Base-by-base conservation (phyloP, 1,140 invertebrate genomes). In the Nasonia vitripennis region DNA sequence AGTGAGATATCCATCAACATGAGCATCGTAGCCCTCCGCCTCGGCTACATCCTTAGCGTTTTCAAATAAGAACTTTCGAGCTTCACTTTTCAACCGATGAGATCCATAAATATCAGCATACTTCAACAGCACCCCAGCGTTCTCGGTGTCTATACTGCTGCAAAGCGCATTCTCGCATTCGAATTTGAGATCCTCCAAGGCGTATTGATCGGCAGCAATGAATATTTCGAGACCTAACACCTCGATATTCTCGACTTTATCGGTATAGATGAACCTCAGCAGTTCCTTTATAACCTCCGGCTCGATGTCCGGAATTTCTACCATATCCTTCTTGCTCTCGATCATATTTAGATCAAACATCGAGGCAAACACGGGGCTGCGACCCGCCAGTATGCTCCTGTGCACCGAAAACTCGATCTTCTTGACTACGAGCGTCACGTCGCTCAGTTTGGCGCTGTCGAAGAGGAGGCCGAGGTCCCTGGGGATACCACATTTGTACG, bases 271-370 rank as follows among this genome's bases (percentile, higher is more conserved):
- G n/a, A 45, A 84, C n/a, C 62, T 11, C 5, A 84, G 6, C 74
- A 84, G 12, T 27, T 23, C 5, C 20, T 78, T 23, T 4, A 84
- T 41, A 14, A 70, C 67, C 5, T 78, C 74, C 23, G 51, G 51
- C 7, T 95, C 93, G 45, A 95, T 92, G 88, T 95, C 95, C 74
- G 90, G 91, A 51, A 95, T 94, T 85, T 94, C 93, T 5, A 95
- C 94, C 71, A 92, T 89, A 87, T 94, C 95, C 37, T 93, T 91
- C 73, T 91, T 88, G 20, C 86, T 92, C 88, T 95, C 95, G 86
- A 94, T 92, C 94, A 95, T 95, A 87, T 95, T 92, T 91, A 95
- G 94, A 88, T 94, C 92, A 91, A 95, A 95, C 95, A 95, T 95
- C 11, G 94, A 94, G 85, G 92, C 91, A 89, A 95, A 95, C n/a